Percentiles rank a stretch among this genome's conserved stretches.
phyloP scores from a whole-genome alignment of 2,797 vertebrate genomes.

The Nannoperca australis region DNA sequence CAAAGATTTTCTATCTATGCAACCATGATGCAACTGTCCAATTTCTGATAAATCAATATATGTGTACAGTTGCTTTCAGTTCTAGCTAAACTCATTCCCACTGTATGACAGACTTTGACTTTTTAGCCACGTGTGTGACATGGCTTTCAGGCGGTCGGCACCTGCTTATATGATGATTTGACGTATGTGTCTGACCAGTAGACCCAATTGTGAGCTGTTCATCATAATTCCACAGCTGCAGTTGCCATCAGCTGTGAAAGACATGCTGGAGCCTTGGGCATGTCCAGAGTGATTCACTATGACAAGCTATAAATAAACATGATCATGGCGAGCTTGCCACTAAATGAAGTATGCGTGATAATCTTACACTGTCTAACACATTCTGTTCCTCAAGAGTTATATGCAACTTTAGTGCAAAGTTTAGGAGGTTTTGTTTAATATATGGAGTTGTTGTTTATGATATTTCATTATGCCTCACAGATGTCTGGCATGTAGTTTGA shows the following conservation, averaged over 20 bases:
- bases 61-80: slow-evolving; percentile 1
- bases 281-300: slow-evolving; percentile 16
- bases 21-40: slow-evolving; percentile 12
- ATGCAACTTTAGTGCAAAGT: slow-evolving; percentile 26
- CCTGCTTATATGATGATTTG: slow-evolving; percentile 58
- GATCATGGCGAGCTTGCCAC: slow-evolving; percentile 30
- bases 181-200: slow-evolving; percentile 44
- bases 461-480: slow-evolving; percentile 37
- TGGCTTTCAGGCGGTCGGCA: slow-evolving; percentile 50
- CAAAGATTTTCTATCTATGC: neutral
- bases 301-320: slow-evolving; percentile 54
- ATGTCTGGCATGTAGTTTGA: slow-evolving; percentile 46
- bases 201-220: slow-evolving; percentile 25
- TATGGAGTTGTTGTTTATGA: slow-evolving; percentile 43
- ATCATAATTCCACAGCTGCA: slow-evolving; percentile 62
- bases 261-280: slow-evolving; percentile 34
- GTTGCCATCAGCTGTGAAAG: slow-evolving; percentile 56
- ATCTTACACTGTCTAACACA: neutral
- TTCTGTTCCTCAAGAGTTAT: slow-evolving; percentile 5
- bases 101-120: slow-evolving; percentile 7
- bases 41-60: slow-evolving; percentile 1
- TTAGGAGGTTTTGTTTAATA: slow-evolving; percentile 18
- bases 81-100: slow-evolving; percentile 1
- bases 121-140: slow-evolving; percentile 35
- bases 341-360: slow-evolving; percentile 20